phyloP scores from a whole-genome alignment of 2,888 invertebrate genomes.

The Fabriciana adippe region DNA sequence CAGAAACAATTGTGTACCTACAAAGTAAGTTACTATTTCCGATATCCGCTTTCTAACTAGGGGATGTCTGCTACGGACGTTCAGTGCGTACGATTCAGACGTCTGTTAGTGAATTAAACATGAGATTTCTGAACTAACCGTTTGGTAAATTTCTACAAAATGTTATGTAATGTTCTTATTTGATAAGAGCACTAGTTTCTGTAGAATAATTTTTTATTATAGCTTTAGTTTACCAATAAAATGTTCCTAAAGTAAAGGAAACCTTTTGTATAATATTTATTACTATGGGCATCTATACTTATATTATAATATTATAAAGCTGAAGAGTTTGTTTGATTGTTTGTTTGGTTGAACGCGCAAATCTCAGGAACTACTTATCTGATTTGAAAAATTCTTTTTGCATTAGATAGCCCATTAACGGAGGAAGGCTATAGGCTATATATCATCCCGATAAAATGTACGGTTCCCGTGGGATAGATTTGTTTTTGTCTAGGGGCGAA shows the following conservation, averaged over 20 bases:
- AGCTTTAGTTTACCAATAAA: background rate
- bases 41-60: conserved; percentile 43
- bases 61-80: conserved; percentile 43
- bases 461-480: too few relatives aligned
- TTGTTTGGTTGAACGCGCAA: too few relatives aligned
- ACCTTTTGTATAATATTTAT: background rate
- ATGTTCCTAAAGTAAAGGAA: background rate
- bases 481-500: too few relatives aligned
- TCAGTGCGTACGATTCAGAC: conserved; percentile 38
- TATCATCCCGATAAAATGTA: too few relatives aligned
- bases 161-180: conserved; percentile 22
- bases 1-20: background rate
- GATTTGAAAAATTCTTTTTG: too few relatives aligned
- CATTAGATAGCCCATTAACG: too few relatives aligned
- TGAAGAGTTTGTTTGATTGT: too few relatives aligned
- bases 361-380: too few relatives aligned
- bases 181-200: conserved; percentile 11
- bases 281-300: background rate
- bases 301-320: too few relatives aligned
- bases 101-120: conserved; percentile 49
- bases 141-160: conserved; percentile 35
- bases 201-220: conserved; percentile 13
- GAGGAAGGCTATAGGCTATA: too few relatives aligned
- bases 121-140: conserved; percentile 50
- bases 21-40: conserved; percentile 38